Evolutionary conservation across 2,888 invertebrate species (phyloP), one percentile per base, ranked within the genome.

Genomic region (Latrodectus elegans): DNA sequence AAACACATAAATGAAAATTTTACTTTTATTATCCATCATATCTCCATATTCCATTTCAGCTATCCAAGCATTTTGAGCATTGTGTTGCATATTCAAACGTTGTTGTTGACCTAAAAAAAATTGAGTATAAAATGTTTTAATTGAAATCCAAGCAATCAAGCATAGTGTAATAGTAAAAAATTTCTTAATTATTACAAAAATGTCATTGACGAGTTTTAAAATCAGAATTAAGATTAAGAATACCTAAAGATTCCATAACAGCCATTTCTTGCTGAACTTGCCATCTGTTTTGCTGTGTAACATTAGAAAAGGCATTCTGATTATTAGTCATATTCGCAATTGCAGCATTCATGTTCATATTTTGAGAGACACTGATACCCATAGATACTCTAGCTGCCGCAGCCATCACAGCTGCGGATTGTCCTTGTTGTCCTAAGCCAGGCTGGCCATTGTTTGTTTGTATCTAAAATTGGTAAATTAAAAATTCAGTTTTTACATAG

Each of bases 251-350:
- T 76, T 88, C 88, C 17, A 88, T 80, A 4, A 84, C 79, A 75
- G 83, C 79, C 77, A 88, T 79, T 79, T 88, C 88, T 71, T 88
- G 88, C 17, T 75, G 86, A 15, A 88, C 88, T 75, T 83, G 88
- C 88, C 88, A 88, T 79, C 88, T 49, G 8, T 68, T 70, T 12
- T 65, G 17, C 73, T 83, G 88, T 60, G 78, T 72, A 65, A 84
- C 78, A 70, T 71, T 80, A 11, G 88, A 67, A 65, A 71, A 88
- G 17, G 77, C 70, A 65, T 49, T 70, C 72, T 84, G 88, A 38
- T 77, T 88, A 55, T 75, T 78, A 17, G 88, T 64, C 38, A 88
- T 75, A 55, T 67, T 84, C 8, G 76, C 77, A n/a, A 82, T 87
- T 14, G 79, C 84, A 49, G 81, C 81, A 77, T 86, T 81, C 78